Conservation (phyloP, 2,797 vertebrate species). For the Crossoptilon crossoptilon region DNA sequence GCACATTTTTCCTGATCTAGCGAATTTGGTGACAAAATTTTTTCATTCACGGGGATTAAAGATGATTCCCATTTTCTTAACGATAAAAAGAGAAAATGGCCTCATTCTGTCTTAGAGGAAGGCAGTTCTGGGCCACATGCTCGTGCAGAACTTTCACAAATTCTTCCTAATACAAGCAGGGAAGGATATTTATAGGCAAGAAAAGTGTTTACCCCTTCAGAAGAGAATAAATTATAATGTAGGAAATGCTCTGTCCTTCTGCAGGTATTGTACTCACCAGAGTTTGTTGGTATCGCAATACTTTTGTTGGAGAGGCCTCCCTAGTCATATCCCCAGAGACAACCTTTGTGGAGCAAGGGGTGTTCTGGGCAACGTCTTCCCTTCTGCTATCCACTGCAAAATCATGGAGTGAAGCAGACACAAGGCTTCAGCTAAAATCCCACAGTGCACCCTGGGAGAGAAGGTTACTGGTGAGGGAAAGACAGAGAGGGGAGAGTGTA, state of each 20-base stretch:
- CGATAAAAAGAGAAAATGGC: background rate
- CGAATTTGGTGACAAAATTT: background rate
- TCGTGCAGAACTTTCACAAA: background rate
- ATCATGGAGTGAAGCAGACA: background rate
- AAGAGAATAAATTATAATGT: background rate
- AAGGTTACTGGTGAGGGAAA: constrained; percentile 58
- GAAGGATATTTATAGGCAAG: background rate
- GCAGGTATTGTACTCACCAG: constrained; percentile 82
- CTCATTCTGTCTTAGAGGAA: background rate
- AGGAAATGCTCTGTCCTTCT: background rate
- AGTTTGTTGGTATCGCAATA: constrained; percentile 90
- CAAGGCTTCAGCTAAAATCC: constrained; percentile 30
- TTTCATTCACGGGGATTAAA: background rate
- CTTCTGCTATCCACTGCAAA: background rate
- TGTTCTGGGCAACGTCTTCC: background rate
- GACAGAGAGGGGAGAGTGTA: constrained; percentile 42
- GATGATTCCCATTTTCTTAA: background rate
- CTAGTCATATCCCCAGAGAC: constrained; percentile 84
- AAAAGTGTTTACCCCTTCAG: background rate
- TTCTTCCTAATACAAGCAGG: background rate
- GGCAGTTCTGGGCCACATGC: background rate
- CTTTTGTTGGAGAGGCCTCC: constrained; percentile 89
- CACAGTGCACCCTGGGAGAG: constrained; percentile 49
- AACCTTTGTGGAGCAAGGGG: background rate
- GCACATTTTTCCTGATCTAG: background rate